Base-by-base conservation (phyloP, 2,888 invertebrate species). In the Acleris literana region DNA sequence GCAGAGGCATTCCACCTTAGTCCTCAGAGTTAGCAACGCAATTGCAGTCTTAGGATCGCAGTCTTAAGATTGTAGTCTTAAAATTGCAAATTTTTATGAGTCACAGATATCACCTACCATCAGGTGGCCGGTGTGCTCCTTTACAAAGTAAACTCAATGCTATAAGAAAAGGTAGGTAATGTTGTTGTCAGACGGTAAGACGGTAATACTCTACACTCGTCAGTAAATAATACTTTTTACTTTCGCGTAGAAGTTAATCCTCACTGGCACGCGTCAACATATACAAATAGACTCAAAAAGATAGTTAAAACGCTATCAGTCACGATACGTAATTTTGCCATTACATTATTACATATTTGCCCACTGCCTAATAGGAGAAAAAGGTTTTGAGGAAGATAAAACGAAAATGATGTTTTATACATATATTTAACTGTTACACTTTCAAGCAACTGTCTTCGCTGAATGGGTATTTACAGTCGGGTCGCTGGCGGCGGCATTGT, bases 401-500 rank as follows among this genome's bases (percentile, higher is more conserved):
- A 55, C 56, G 25, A 25, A 56, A 17, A 16, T 51, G 16, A 52
- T 52, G 61, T 57, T 56, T 66, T 52, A 66, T 62, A 66, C 52
- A 62, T 66, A 56, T 66, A 66, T 66, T 66, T 46, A 56, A 39
- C 46, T 66, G 57, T 49, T 46, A 53, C 57, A 66, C 39, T 43
- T 51, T 57, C 53, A 66, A 62, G 66, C 66, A 65, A 58, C 55
- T 56, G 61, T 62, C 39, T 57, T 52, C 48, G 62, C 56, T 57
- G 61, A 53, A 46, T 53, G 62, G 52, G 25, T 66, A 62, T 66
- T 62, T 57, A 66, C 57, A 66, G 62, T 66, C 66, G 46, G 25
- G 52, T 56, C 62, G 56, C 52, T 62, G 29, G 56, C 66, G 22
- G 46, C 60, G 56, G 56, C 56, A 66, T 62, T 52, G 66, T 61